Evolutionary conservation across 1,140 invertebrate genomes (phyloP).

Genomic region (Colletes gigas): DNA sequence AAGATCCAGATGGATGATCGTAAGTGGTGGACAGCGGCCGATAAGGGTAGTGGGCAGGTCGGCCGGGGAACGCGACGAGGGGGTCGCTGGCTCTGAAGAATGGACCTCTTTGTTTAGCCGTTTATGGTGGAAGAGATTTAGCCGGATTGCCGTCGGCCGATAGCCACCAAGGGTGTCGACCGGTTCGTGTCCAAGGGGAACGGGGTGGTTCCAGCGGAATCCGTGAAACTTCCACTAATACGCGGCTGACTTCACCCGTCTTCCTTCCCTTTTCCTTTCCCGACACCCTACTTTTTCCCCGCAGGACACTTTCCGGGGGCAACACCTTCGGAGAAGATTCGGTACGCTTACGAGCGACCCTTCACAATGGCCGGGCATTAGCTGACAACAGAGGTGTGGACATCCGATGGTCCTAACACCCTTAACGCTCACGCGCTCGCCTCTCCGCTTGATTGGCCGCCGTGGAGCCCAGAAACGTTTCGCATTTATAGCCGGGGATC

Average conservation of each 20-base stretch:
- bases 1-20: slow-evolving; percentile 79
- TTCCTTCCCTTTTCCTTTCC: slow-evolving; percentile 25
- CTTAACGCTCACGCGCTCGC: slow-evolving; percentile 46
- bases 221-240: slow-evolving; percentile 68
- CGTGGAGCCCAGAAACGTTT: slow-evolving; percentile 64
- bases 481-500: slow-evolving; percentile 78
- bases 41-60: slow-evolving; percentile 69
- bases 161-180: slow-evolving; percentile 66
- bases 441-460: slow-evolving; percentile 64
- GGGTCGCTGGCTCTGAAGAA: slow-evolving; percentile 72
- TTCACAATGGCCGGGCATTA: slow-evolving; percentile 76
- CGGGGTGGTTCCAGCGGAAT: slow-evolving; percentile 36
- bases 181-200: slow-evolving; percentile 36
- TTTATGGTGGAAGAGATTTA: slow-evolving; percentile 81
- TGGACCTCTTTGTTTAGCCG: slow-evolving; percentile 82
- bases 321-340: slow-evolving; percentile 62
- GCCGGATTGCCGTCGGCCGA: slow-evolving; percentile 78
- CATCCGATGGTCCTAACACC: slow-evolving; percentile 72
- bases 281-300: slow-evolving; percentile 30
- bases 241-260: slow-evolving; percentile 46
- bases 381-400: slow-evolving; percentile 80
- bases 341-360: slow-evolving; percentile 70
- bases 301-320: slow-evolving; percentile 9
- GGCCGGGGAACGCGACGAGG: slow-evolving; percentile 13
- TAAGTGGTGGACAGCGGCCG: slow-evolving; percentile 77